Base-by-base conservation (phyloP, 92 coral and sea anemone genomes). In the Pocillopora meandrina region DNA sequence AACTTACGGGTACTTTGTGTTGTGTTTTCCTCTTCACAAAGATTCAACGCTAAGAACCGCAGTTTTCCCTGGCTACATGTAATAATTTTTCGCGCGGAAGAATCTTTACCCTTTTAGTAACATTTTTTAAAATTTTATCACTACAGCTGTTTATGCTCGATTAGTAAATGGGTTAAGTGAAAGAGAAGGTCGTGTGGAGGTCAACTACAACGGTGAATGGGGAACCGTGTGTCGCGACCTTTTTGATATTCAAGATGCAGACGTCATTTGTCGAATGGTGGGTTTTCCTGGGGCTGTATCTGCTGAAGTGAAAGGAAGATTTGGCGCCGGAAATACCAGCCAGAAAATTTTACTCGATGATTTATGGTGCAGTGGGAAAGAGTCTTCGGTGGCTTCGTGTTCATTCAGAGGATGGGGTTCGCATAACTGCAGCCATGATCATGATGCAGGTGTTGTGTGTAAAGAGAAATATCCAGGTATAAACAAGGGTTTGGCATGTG, bases 381-480 rank as follows among this genome's bases (percentile, higher is more conserved):
- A 90, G 81, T 64, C 17, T 36, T 72, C 88, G 9, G 69, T 90
- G 5, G 75, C 83, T 23, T 78, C 80, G 10, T 90, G 93, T 77
- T 69, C 88, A 57, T 84, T 70, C 60, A 56, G 67, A 3, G 85
- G 81, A 15, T 90, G 93, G 93, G 93, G 90, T 56, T 82, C 82
- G 2, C 90, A 87, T 83, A 81, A 90, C 34, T 90, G 93, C 26
- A 21, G 15, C 10, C 90, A 86, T 70, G 33, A 61, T n/a, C 87
- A 90, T 58, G 93, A 86, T 52, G 93, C 77, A 20, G 93, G 93
- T 31, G 85, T 90, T 14, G 72, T 83, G 62, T 91, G 95, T 33
- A 72, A 72, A 64, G 78, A 64, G 23, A 87, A 72, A 59, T 14
- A 63, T 47, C 80, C 86, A 83, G 86, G 86, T 83, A 83, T 20